Evolutionary conservation across 2,888 invertebrate genomes (phyloP).

Genomic region (Rhagophthalmus giganteus): DNA sequence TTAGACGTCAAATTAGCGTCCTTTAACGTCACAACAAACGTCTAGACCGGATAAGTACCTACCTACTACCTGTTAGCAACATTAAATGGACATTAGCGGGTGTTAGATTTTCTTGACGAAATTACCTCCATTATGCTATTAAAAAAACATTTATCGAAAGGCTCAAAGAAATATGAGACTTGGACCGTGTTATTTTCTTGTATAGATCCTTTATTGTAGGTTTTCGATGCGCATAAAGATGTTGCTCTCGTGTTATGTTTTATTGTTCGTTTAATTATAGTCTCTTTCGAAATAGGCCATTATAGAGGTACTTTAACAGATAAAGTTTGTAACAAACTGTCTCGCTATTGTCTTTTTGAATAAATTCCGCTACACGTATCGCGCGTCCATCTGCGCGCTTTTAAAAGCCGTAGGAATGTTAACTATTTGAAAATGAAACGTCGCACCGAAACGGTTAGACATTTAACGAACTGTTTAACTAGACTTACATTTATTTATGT

Average conservation of each 20-base stretch:
- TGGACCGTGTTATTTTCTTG: slow-evolving; percentile 23
- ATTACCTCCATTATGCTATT: slow-evolving; percentile 34
- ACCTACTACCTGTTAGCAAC: slow-evolving; percentile 44
- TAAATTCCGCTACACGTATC: too few relatives aligned
- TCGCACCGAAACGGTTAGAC: too few relatives aligned
- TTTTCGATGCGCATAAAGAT: slow-evolving; percentile 22
- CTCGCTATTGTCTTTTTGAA: too few relatives aligned
- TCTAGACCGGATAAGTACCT: slow-evolving; percentile 46
- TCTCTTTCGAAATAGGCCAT: too few relatives aligned
- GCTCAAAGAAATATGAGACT: slow-evolving; percentile 13
- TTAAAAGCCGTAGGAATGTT: too few relatives aligned
- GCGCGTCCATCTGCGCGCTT: too few relatives aligned
- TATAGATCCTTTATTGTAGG: slow-evolving; percentile 15
- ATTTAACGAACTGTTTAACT: too few relatives aligned
- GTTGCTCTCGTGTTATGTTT: slow-evolving; percentile 1
- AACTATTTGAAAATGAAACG: too few relatives aligned
- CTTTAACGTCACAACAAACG: slow-evolving; percentile 46
- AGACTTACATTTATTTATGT: too few relatives aligned
- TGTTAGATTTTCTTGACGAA: slow-evolving; percentile 41
- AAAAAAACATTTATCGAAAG: slow-evolving; percentile 33
- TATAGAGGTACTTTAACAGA: too few relatives aligned
- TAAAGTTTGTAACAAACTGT: too few relatives aligned
- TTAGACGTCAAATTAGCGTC: slow-evolving; percentile 50
- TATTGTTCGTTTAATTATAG: neutral
- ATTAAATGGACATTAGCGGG: slow-evolving; percentile 45